Evolutionary conservation across 2,113 vertebrate genomes (phyloP), one percentile per base, ranked within the genome.

Genomic region (Neomonachus schauinslandi): DNA sequence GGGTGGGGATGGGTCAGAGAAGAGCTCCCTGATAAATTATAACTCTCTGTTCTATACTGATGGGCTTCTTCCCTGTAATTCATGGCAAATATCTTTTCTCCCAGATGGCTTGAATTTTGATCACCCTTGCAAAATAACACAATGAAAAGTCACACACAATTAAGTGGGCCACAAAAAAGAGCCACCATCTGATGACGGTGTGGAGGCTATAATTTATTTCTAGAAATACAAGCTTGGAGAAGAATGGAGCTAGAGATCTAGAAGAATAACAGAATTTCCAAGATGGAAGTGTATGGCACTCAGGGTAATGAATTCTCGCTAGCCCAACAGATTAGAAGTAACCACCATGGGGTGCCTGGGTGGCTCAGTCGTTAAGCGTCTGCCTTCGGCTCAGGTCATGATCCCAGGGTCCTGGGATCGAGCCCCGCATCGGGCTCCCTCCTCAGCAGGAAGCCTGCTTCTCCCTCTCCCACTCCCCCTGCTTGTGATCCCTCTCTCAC

Each of bases 31-130:
- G 33, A 46, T 57, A 36, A 51, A 42, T 80, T 26, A 7, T 15
- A 74, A 28, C 71, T 46, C 11, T 24, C 31, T 33, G 42, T 42
- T 81, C 51, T 63, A 0, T 26, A 49, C 46, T 16, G 36, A 21
- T 80, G 61, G 55, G 69, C 42, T 95, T 16, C 80, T 69, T 76
- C 15, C 81, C 36, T 55, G 61, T 55, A 61, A 53, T 49, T 74
- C 57, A 36, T 18, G 59, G 31, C 49, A 65, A 67, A 61, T 39
- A 16, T 59, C 46, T 92, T 86, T 89, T 91, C 53, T 87, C 72
- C 18, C 49, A 74, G 21, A 59, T 95, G 88, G 90, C 74, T 63
- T 63, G 77, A 89, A 11, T 81, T 94, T 93, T 89, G 46, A 49
- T 88, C 53, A 39, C 61, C n/a, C 72, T 71, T 91, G 82, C 16